Evolutionary conservation across 2,888 invertebrate species (phyloP), one percentile per base, ranked within the genome.

Genomic region (Hecatera dysodea): DNA sequence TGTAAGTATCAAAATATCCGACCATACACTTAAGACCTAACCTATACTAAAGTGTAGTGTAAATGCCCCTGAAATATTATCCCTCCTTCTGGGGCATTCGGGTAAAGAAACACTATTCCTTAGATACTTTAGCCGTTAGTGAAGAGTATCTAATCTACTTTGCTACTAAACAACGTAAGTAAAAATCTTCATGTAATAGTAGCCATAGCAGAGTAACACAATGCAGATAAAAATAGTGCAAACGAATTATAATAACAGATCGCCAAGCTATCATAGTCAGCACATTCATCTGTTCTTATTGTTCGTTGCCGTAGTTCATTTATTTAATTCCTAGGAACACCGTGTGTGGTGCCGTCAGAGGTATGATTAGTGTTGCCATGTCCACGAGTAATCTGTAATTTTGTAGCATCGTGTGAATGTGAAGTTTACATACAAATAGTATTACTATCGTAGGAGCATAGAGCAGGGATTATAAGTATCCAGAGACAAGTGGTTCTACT

Each of bases 291-390:
- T 56, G 50, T 24, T 39, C 56, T 56, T 56, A 78, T 72, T 57
- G 63, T 71, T 57, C 63, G 44, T n/a, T 78, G 56, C 57, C 39
- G 33, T 61, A 15, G 44, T 17, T 19, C 12, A 52, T 63, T 72
- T 36, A 74, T 73, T 55, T 74, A 27, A 75, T 71, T 77, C 39
- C 57, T 67, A 52, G 53, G 39, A 57, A 71, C 48, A 44, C 39
- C 44, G 53, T 27, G 39, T 33, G 27, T 39, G 19, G 46, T 57
- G 56, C 39, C 19, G 46, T 64, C 72, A 52, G 72, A 71, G 39
- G 50, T 29, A 75, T 57, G 63, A 71, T 75, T 75, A 78, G 56
- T 48, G 42, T 52, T 63, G 78, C 46, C 36, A 62, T 33, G 36
- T 63, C 46, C 50, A 64, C 78, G 42, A 75, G 48, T 65, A 72